A percentile compares a stretch with the other conserved stretches of the same genome.
Evolutionary conservation across 2,888 invertebrate genomes (phyloP).

Genomic region (Anagyrus pseudococci): DNA sequence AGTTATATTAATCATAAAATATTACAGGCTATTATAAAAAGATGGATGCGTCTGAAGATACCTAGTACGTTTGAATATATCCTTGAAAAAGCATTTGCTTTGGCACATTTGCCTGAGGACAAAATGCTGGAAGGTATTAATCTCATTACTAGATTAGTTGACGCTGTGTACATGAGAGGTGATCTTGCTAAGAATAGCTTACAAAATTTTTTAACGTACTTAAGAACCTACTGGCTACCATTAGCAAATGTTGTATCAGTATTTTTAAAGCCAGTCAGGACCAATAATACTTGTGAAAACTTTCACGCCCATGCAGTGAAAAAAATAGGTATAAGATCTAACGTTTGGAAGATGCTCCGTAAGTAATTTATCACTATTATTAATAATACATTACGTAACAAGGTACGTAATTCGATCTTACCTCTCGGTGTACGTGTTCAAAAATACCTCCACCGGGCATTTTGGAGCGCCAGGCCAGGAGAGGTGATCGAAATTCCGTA

Average conservation of each 20-base stretch:
- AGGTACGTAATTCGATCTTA: too few relatives aligned
- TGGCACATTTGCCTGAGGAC: background rate
- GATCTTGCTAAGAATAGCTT: background rate
- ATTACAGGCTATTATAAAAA: background rate
- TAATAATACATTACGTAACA: too few relatives aligned
- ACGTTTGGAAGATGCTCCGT: background rate
- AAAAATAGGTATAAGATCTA: background rate
- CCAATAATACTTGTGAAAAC: background rate
- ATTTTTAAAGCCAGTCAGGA: background rate
- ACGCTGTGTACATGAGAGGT: background rate
- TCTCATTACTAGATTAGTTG: background rate
- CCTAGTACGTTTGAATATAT: background rate
- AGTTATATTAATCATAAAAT: too few relatives aligned
- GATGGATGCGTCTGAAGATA: background rate
- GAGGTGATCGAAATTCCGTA: too few relatives aligned
- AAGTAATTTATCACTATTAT: too few relatives aligned
- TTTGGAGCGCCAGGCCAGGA: too few relatives aligned
- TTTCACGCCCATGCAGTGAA: background rate
- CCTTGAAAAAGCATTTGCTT: background rate
- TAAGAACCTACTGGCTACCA: background rate
- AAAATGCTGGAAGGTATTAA: background rate
- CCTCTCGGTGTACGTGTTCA: too few relatives aligned
- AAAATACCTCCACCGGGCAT: too few relatives aligned
- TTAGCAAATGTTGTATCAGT: background rate
- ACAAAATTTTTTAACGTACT: background rate